A percentile compares a stretch with the other conserved stretches of the same genome.
phyloP scores from a whole-genome alignment of 2,797 vertebrate genomes.

The Knipowitschia caucasica region DNA sequence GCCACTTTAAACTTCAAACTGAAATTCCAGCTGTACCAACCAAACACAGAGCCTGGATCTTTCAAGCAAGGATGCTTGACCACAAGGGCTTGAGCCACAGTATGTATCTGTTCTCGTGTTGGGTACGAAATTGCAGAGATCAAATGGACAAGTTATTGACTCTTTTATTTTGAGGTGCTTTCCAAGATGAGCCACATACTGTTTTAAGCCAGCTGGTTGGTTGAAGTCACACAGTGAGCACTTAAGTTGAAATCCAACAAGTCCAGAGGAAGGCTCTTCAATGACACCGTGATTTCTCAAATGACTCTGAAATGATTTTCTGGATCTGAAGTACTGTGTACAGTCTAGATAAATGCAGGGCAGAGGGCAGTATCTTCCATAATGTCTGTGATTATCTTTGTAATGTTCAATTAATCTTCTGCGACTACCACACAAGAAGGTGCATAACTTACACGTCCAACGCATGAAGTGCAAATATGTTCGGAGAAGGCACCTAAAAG shows the following conservation, averaged over 20 bases:
- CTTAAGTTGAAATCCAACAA: background rate
- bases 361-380: background rate
- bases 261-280: background rate
- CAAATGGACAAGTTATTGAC: background rate
- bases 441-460: no score
- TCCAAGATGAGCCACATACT: background rate
- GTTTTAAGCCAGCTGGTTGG: background rate
- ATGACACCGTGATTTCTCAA: background rate
- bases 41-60: slow-evolving; percentile 10
- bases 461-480: no score
- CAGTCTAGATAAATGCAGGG: background rate
- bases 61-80: slow-evolving; percentile 23
- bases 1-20: slow-evolving; percentile 25
- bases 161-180: background rate
- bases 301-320: background rate
- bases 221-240: background rate
- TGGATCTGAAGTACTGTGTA: background rate
- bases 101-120: background rate
- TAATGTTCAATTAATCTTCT: background rate
- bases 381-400: background rate
- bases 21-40: slow-evolving; percentile 28
- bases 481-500: no score
- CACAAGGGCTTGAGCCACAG: slow-evolving; percentile 18
- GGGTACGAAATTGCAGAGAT: background rate
- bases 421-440: background rate